Percentiles rank a stretch among this genome's conserved stretches.
phyloP scores from a whole-genome alignment of 2,797 vertebrate genomes.

The Limnodromus scolopaceus region DNA sequence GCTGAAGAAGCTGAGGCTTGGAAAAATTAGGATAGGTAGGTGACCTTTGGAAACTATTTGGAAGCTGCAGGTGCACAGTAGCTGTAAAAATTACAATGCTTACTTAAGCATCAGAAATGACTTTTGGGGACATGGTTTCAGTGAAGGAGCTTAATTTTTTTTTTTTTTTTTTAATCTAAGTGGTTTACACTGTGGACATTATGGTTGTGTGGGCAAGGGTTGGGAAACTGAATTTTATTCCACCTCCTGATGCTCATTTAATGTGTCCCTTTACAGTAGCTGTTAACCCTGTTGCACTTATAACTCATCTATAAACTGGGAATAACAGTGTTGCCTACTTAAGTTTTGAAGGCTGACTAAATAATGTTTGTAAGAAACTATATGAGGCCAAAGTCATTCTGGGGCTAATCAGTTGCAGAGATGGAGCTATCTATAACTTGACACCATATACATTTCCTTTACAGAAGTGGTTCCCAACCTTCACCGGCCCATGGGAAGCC shows the following conservation, averaged over 20 bases:
- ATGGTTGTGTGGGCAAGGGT: not conserved
- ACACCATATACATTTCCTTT: constrained; percentile 61
- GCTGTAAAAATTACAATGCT: constrained; percentile 3
- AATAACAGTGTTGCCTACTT: not conserved
- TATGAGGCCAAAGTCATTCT: constrained; percentile 31
- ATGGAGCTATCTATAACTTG: constrained; percentile 47
- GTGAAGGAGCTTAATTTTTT: not conserved
- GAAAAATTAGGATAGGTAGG: constrained; percentile 13
- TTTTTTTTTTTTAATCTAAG: not conserved
- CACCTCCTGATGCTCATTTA: not conserved
- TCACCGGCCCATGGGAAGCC: constrained; percentile 57
- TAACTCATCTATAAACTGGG: constrained; percentile 4
- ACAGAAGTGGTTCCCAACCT: constrained; percentile 60
- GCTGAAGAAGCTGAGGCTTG: not conserved
- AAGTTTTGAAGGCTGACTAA: constrained; percentile 25
- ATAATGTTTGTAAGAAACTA: constrained; percentile 22
- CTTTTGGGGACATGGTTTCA: not conserved
- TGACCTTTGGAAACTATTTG: constrained; percentile 32
- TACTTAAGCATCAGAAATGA: constrained; percentile 17
- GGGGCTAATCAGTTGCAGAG: constrained; percentile 54
- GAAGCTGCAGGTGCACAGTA: constrained; percentile 40
- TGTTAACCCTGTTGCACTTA: constrained; percentile 18
- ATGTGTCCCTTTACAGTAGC: not conserved
- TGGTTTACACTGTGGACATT: constrained; percentile 4
- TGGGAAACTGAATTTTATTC: constrained; percentile 11